Evolutionary conservation across 1,140 invertebrate species (phyloP), one percentile per base, ranked within the genome.

Genomic region (Stenopsyche tienmushanensis): DNA sequence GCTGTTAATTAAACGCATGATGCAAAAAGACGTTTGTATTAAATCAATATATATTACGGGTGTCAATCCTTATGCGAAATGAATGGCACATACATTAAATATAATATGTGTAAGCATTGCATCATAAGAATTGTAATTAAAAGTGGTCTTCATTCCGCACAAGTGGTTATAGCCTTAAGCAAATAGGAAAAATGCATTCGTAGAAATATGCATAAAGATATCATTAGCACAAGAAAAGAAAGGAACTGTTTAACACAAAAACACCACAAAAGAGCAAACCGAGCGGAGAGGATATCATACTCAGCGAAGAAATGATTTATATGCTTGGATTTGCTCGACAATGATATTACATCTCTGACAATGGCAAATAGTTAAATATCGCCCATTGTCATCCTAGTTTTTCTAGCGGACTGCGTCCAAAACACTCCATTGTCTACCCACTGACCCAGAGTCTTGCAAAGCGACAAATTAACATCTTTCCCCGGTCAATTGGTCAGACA

Each of bases 391-490:
- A 17, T 7, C 39, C 42, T 17, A 62, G 50, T 23, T 62, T 57
- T 62, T 41, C 34, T 39, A 34, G 29, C 13, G 29, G 13, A 34
- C 29, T 13, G 29, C 29, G 49, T 55, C 24, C 65, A 66, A 62
- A 62, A 66, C 65, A 59, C 15, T 18, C n/a, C 39, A 50, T 65
- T 65, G 64, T 66, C 50, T 24, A 17, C 39, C 2, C 17, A 34
- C 5, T 34, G 55, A 25, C 49, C 64, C 64, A 34, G 44, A 49
- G 24, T 42, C 60, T 39, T 57, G 44, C 17, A 29, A 58, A 57
- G 29, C 63, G 63, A 69, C 67, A 69, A 69, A 69, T 69, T 69
- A 69, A 69, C 64, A 69, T 69, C 67, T 69, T 63, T 62, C 54
- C 67, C 62, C 53, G 67, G 67, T 65, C 67, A 69, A 69, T 69